Evolutionary conservation across 2,888 invertebrate species (phyloP).

Genomic region (Myathropa florea): DNA sequence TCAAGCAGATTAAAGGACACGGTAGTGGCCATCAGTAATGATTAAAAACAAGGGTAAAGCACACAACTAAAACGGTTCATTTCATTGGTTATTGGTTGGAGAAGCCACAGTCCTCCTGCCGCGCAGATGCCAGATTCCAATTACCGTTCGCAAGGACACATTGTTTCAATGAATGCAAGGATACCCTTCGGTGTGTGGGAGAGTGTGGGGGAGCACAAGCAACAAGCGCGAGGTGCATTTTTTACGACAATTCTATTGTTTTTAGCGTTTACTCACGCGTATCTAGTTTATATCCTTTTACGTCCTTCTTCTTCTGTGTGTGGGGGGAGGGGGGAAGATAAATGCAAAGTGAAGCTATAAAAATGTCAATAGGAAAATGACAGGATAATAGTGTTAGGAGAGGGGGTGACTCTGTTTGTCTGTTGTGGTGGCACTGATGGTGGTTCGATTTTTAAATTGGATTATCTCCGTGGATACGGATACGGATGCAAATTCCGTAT

Average conservation of each 20-base stretch:
- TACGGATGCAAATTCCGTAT: not conserved
- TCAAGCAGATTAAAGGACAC: not conserved
- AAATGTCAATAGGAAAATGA: constrained; percentile 65
- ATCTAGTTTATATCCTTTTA: constrained; percentile 52
- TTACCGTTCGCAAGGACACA: constrained; percentile 57
- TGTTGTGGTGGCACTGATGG: constrained; percentile 2
- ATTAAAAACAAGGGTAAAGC: constrained; percentile 43
- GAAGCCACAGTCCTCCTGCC: not conserved
- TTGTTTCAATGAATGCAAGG: constrained; percentile 16
- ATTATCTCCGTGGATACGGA: constrained; percentile 23
- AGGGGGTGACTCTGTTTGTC: not conserved
- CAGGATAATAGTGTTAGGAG: constrained; percentile 49
- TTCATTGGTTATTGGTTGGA: constrained; percentile 27
- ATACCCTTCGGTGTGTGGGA: not conserved
- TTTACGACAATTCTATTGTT: constrained; percentile 61
- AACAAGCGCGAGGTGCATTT: constrained; percentile 2
- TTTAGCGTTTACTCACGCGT: constrained; percentile 58
- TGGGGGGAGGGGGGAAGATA: not conserved
- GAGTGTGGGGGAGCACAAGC: not conserved
- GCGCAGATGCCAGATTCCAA: constrained; percentile 43
- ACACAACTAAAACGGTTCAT: constrained; percentile 36
- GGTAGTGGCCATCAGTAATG: constrained; percentile 35
- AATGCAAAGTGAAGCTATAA: constrained; percentile 53
- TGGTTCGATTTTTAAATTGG: constrained; percentile 60
- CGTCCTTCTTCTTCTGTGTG: not conserved